These are phyloP conservation scores for Gymnosoma rotundatum DNA, from an alignment of 2,888 invertebrate species.

Conservation along the genomic window DNA sequence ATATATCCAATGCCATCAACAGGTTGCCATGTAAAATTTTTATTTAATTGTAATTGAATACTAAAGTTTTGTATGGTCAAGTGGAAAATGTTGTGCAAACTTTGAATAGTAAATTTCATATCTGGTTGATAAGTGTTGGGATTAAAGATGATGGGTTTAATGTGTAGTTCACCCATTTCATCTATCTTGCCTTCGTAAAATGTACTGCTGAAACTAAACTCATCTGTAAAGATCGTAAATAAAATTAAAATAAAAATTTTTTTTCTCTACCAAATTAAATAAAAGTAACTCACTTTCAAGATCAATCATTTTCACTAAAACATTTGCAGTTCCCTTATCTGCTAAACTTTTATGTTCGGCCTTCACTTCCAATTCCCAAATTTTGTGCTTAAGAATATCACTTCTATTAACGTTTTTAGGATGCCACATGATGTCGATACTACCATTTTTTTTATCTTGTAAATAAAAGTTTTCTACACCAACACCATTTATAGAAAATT, in stretches of 20 bases:
- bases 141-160: slow-evolving; percentile 66
- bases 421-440: slow-evolving; percentile 48
- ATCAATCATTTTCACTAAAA: slow-evolving; percentile 69
- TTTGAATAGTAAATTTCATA: slow-evolving; percentile 50
- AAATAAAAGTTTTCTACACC: slow-evolving; percentile 68
- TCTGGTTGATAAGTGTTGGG: slow-evolving; percentile 51
- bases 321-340: slow-evolving; percentile 62
- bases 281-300: slow-evolving; percentile 62
- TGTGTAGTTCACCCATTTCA: slow-evolving; percentile 46
- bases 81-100: slow-evolving; percentile 19
- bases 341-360: slow-evolving; percentile 67
- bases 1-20: slow-evolving; percentile 54
- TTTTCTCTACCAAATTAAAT: not conserved
- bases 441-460: slow-evolving; percentile 51
- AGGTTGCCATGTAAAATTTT: slow-evolving; percentile 50
- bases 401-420: slow-evolving; percentile 13
- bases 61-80: slow-evolving; percentile 36
- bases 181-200: slow-evolving; percentile 69
- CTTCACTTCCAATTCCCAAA: slow-evolving; percentile 66
- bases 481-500: slow-evolving; percentile 60
- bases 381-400: slow-evolving; percentile 64
- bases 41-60: slow-evolving; percentile 55
- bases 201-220: slow-evolving; percentile 66
- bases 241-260: too few species aligned
- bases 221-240: slow-evolving; percentile 2